Conservation (phyloP, 2,113 vertebrate species). For the Hemichromis elongatus region DNA sequence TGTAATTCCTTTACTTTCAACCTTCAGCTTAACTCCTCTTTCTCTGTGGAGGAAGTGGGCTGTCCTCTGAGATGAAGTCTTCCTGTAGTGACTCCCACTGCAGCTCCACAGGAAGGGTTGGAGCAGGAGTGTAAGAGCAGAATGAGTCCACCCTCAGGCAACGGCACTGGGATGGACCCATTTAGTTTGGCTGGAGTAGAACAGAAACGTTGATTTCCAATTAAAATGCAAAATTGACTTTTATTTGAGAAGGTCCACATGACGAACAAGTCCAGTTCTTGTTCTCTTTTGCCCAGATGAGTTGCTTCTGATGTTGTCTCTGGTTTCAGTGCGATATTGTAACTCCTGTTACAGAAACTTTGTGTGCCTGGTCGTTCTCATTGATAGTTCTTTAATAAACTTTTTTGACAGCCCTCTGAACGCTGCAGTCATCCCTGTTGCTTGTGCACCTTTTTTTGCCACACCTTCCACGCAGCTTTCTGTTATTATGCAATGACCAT, state of each 20-base stretch:
- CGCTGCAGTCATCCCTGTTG: background rate
- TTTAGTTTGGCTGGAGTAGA: background rate
- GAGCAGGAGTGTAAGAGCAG: conserved; percentile 32
- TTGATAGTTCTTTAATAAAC: background rate
- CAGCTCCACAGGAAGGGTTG: conserved; percentile 54
- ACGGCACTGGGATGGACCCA: conserved; percentile 28
- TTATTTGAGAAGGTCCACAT: background rate
- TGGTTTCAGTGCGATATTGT: background rate
- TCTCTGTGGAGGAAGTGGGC: conserved; percentile 45
- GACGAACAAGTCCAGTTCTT: background rate
- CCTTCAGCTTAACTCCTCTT: background rate
- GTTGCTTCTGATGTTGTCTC: background rate
- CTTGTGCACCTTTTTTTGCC: background rate
- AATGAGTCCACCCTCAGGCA: conserved; percentile 51
- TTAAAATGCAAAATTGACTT: background rate
- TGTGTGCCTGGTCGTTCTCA: background rate
- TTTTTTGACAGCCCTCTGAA: background rate
- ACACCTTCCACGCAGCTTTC: background rate
- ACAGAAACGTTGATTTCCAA: background rate
- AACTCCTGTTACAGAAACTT: background rate
- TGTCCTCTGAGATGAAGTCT: conserved; percentile 46
- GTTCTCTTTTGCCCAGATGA: background rate
- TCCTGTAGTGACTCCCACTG: conserved; percentile 46
- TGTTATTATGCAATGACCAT: background rate
- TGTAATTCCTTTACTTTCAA: background rate